These are phyloP conservation scores for Yasuhikotakia modesta DNA, from an alignment of 2,797 vertebrate species.

Conservation along the genomic window DNA sequence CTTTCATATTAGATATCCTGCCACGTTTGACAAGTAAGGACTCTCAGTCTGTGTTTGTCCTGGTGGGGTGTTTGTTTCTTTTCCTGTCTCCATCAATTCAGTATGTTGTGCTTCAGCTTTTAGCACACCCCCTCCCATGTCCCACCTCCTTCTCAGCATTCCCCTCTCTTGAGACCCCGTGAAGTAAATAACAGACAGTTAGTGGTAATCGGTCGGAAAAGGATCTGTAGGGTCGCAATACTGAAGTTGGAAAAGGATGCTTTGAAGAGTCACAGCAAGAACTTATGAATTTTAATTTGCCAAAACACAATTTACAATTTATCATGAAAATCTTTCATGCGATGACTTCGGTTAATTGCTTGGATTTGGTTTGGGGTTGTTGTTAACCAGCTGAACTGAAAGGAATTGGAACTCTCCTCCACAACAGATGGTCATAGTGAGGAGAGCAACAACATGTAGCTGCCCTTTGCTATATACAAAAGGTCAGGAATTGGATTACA, in stretches of 20 bases:
- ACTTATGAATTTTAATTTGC: neutral
- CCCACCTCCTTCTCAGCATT: constrained; percentile 52
- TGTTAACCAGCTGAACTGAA: constrained; percentile 4
- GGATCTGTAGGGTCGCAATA: constrained; percentile 52
- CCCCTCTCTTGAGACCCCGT: constrained; percentile 54
- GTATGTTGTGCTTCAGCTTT: constrained; percentile 57
- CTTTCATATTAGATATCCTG: constrained; percentile 69
- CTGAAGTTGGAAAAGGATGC: constrained; percentile 26
- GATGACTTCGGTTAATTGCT: neutral
- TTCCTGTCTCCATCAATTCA: constrained; percentile 48
- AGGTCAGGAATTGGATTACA: constrained; percentile 62
- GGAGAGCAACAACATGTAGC: constrained; percentile 49
- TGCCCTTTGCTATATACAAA: constrained; percentile 60
- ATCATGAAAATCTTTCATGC: neutral
- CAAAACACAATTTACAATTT: neutral
- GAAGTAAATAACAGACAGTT: constrained; percentile 58
- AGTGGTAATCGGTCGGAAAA: constrained; percentile 60
- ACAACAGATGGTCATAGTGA: constrained; percentile 55
- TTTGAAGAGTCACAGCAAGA: constrained; percentile 2
- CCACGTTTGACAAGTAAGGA: constrained; percentile 68
- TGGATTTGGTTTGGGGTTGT: constrained; percentile 8
- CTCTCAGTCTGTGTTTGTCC: constrained; percentile 51
- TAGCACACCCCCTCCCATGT: constrained; percentile 40
- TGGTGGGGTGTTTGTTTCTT: constrained; percentile 52
- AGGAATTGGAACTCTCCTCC: constrained; percentile 31